Conservation (phyloP, 2,888 invertebrate genomes). For the Lingula anatina region DNA sequence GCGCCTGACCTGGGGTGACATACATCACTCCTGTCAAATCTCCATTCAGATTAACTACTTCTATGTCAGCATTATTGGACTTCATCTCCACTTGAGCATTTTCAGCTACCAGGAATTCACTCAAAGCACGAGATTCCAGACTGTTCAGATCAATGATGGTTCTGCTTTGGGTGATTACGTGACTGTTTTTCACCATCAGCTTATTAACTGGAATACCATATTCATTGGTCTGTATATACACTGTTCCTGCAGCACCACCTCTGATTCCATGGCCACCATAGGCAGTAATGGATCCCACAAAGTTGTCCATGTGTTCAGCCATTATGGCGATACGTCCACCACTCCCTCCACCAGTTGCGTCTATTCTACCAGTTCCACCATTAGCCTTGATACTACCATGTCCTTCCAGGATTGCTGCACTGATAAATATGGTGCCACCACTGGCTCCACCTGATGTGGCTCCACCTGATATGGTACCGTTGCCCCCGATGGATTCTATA, state of each 20-base stretch:
- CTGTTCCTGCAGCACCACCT: slow-evolving; percentile 25
- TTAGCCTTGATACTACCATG: slow-evolving; percentile 19
- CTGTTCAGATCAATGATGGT: slow-evolving; percentile 2
- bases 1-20: slow-evolving; percentile 12
- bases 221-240: slow-evolving; percentile 16
- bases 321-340: slow-evolving; percentile 22
- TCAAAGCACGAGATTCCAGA: too few species aligned
- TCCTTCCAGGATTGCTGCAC: slow-evolving; percentile 15
- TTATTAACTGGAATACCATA: slow-evolving; percentile 12
- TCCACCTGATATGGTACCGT: slow-evolving; percentile 1
- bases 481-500: slow-evolving; percentile 16
- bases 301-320: slow-evolving; percentile 12
- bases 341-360: slow-evolving; percentile 13
- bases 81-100: slow-evolving; percentile 11
- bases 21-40: slow-evolving; percentile 20
- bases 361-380: slow-evolving; percentile 15
- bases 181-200: slow-evolving; percentile 17
- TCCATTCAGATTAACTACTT: slow-evolving; percentile 18
- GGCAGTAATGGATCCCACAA: slow-evolving; percentile 14
- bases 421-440: slow-evolving; percentile 22
- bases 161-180: not conserved
- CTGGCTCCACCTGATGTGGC: slow-evolving; percentile 12
- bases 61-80: not conserved
- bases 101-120: too few species aligned
- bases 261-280: slow-evolving; percentile 17